Percentiles rank a stretch among this genome's conserved stretches.
Conservation (phyloP, 2,888 invertebrate genomes). For the Phymatocera aterrima region DNA sequence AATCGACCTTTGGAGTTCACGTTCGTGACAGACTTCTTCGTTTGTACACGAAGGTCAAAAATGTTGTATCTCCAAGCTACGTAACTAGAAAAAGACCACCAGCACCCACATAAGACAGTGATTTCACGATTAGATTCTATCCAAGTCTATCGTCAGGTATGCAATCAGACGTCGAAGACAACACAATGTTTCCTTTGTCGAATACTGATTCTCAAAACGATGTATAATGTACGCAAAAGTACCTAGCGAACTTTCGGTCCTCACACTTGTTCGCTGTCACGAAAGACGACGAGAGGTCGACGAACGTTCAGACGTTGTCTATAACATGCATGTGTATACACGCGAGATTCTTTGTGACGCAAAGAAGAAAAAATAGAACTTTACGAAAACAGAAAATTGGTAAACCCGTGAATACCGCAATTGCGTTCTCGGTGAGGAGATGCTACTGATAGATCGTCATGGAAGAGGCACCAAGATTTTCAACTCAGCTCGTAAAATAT, state of each 20-base stretch:
- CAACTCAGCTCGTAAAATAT: not conserved
- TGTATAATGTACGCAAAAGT: too few relatives aligned
- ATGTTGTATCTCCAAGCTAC: slow-evolving; percentile 3
- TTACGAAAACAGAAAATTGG: not conserved
- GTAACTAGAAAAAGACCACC: slow-evolving; percentile 24
- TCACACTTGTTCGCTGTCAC: not conserved
- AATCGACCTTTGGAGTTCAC: slow-evolving; percentile 38
- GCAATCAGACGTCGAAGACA: not conserved
- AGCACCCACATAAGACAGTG: not conserved
- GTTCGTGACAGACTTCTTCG: slow-evolving; percentile 11
- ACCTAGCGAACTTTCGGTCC: not conserved
- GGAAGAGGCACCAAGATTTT: not conserved
- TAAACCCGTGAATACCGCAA: not conserved
- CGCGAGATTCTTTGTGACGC: not conserved
- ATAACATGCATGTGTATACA: too few relatives aligned
- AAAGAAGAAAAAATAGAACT: not conserved
- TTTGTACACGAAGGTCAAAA: slow-evolving; percentile 27
- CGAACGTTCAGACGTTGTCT: not conserved
- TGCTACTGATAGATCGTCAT: not conserved
- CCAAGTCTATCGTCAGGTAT: not conserved
- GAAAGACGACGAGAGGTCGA: slow-evolving; percentile 18
- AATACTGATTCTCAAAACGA: slow-evolving; percentile 11
- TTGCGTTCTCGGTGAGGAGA: not conserved
- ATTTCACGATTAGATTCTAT: not conserved
- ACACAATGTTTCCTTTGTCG: slow-evolving; percentile 13